Conservation (phyloP, 2,113 vertebrate genomes). For the Asarcornis scutulata region DNA sequence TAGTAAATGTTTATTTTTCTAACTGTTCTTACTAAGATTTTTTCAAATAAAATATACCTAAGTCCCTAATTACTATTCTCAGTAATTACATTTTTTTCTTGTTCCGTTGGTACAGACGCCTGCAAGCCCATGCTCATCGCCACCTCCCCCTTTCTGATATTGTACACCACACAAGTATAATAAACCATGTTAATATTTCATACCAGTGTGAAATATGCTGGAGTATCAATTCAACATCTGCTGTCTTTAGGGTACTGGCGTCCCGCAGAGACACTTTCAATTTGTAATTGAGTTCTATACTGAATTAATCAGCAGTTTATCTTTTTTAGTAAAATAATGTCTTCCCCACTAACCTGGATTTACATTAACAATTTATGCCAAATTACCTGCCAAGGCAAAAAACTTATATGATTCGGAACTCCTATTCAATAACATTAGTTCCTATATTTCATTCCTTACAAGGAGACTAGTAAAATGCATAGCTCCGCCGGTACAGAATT, state of each 20-base stretch:
- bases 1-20: constrained; percentile 65
- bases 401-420: constrained; percentile 68
- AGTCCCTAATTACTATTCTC: constrained; percentile 32
- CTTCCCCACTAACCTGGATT: constrained; percentile 85
- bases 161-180: constrained; percentile 79
- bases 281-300: constrained; percentile 97
- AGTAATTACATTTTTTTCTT: neutral
- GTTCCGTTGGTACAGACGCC: neutral
- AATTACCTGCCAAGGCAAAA: constrained; percentile 81
- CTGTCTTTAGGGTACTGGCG: constrained; percentile 83
- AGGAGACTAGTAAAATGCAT: neutral
- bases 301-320: constrained; percentile 99
- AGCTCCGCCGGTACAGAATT: constrained; percentile 23
- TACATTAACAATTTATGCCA: constrained; percentile 86
- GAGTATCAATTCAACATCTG: constrained; percentile 95
- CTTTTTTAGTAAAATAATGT: constrained; percentile 92
- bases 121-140: neutral
- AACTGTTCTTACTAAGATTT: constrained; percentile 54
- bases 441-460: constrained; percentile 55
- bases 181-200: constrained; percentile 98
- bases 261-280: constrained; percentile 93
- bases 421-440: constrained; percentile 20
- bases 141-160: constrained; percentile 66
- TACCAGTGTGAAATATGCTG: constrained; percentile 92
- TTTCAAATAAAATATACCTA: neutral